Percentiles rank a stretch among this genome's conserved stretches.
Conservation (phyloP, 2,797 vertebrate species). For the Enoplosus armatus region DNA sequence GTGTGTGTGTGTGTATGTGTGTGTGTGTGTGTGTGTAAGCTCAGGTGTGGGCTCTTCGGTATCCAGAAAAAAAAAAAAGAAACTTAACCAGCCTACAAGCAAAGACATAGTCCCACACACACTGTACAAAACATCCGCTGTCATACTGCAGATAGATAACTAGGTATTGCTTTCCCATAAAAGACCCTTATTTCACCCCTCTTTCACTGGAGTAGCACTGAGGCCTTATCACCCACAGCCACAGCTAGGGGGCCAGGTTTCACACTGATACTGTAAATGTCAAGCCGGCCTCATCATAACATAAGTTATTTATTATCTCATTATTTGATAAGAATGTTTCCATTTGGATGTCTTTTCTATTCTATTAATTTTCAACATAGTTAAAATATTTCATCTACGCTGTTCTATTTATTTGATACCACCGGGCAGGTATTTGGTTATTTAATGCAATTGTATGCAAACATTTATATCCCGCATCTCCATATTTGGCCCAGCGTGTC, state of each 20-base stretch:
- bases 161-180: slow-evolving; percentile 83
- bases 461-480: slow-evolving; percentile 70
- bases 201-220: slow-evolving; percentile 74
- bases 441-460: slow-evolving; percentile 80
- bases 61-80: slow-evolving; percentile 61
- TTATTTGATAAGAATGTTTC: slow-evolving; percentile 89
- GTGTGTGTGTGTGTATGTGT: slow-evolving; percentile 27
- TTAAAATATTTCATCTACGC: slow-evolving; percentile 81
- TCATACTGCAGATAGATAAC: slow-evolving; percentile 81
- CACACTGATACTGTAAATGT: slow-evolving; percentile 84
- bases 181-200: slow-evolving; percentile 83
- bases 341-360: slow-evolving; percentile 83
- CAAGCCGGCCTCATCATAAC: slow-evolving; percentile 84
- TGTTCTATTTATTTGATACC: slow-evolving; percentile 78
- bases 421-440: slow-evolving; percentile 72
- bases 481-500: slow-evolving; percentile 56
- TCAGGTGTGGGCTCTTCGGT: slow-evolving; percentile 58
- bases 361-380: slow-evolving; percentile 84
- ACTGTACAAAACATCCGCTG: slow-evolving; percentile 67
- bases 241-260: slow-evolving; percentile 80
- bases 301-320: slow-evolving; percentile 90
- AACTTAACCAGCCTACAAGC: slow-evolving; percentile 59
- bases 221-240: slow-evolving; percentile 82
- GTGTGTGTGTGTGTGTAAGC: slow-evolving; percentile 16
- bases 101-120: slow-evolving; percentile 63